A percentile compares a stretch with the other conserved stretches of the same genome.
Evolutionary conservation across 2,113 vertebrate species (phyloP).

Genomic region (Litocranius walleri): DNA sequence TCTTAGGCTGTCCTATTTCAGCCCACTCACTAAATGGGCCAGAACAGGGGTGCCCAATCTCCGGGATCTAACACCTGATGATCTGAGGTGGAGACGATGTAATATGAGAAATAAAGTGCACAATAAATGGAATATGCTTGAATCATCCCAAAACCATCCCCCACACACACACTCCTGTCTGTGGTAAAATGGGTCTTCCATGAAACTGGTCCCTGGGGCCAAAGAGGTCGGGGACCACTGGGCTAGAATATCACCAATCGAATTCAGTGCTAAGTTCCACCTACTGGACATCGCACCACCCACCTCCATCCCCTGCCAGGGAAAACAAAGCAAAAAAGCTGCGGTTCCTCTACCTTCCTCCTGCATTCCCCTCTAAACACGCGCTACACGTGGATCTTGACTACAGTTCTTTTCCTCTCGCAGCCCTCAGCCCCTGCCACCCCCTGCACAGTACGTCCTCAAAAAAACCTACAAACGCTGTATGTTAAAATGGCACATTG

Average conservation of each 20-base stretch:
- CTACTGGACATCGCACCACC: not conserved
- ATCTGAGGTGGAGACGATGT: not conserved
- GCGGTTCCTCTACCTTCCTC: not conserved
- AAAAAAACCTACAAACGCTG: not conserved
- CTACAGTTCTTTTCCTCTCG: not conserved
- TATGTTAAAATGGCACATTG: not conserved
- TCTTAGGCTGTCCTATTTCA: not conserved
- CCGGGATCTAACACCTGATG: not conserved
- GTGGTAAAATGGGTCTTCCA: not conserved
- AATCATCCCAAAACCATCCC: not conserved
- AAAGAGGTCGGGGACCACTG: not conserved
- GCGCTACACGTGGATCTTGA: not conserved
- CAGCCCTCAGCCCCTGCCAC: not conserved
- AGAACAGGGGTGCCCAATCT: not conserved
- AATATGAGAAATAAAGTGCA: not conserved
- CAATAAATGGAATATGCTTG: not conserved
- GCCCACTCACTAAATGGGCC: not conserved
- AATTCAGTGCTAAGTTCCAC: not conserved
- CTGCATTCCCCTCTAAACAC: not conserved
- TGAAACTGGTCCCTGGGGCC: not conserved
- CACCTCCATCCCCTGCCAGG: rapidly evolving
- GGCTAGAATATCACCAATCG: too few species aligned
- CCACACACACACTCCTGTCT: not conserved
- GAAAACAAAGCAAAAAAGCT: not conserved
- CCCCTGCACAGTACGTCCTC: not conserved